Evolutionary conservation across 2,888 invertebrate species (phyloP).

Genomic region (Auanema sp.): DNA sequence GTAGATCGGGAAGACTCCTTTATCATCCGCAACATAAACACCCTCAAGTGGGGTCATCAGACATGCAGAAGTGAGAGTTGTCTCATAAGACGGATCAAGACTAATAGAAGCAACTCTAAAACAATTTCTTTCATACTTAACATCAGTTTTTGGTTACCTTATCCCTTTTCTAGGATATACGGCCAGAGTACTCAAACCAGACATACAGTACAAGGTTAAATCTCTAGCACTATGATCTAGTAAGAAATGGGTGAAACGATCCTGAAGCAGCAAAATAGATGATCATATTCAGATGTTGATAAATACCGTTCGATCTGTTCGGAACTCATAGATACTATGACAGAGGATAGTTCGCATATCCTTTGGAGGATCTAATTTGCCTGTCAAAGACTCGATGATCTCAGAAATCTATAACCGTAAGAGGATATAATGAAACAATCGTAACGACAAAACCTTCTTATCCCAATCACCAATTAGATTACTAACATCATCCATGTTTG

Average conservation of each 20-base stretch:
- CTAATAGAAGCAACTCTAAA: constrained; percentile 40
- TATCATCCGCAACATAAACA: constrained; percentile 41
- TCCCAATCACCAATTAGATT: constrained; percentile 15
- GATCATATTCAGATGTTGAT: background rate
- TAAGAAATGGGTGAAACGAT: constrained; percentile 40
- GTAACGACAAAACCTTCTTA: constrained; percentile 8
- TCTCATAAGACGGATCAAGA: constrained; percentile 38
- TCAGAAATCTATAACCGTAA: constrained; percentile 18
- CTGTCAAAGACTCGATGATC: constrained; percentile 34
- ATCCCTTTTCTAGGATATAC: constrained; percentile 42
- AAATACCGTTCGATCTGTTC: constrained; percentile 31
- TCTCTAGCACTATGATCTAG: constrained; percentile 32
- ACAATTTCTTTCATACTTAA: background rate
- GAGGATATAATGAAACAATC: background rate
- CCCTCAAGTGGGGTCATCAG: constrained; percentile 38
- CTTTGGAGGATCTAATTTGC: constrained; percentile 32
- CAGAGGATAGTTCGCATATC: constrained; percentile 40
- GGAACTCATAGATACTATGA: constrained; percentile 40
- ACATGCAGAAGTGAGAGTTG: constrained; percentile 34
- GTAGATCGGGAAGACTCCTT: constrained; percentile 38
- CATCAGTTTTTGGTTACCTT: constrained; percentile 14
- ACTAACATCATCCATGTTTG: constrained; percentile 9
- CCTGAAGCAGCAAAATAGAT: constrained; percentile 14
- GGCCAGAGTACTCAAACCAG: constrained; percentile 40
- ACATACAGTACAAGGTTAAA: constrained; percentile 42